These are phyloP conservation scores for Platyscapa corneri DNA, from an alignment of 1,140 invertebrate species.

Conservation along the genomic window DNA sequence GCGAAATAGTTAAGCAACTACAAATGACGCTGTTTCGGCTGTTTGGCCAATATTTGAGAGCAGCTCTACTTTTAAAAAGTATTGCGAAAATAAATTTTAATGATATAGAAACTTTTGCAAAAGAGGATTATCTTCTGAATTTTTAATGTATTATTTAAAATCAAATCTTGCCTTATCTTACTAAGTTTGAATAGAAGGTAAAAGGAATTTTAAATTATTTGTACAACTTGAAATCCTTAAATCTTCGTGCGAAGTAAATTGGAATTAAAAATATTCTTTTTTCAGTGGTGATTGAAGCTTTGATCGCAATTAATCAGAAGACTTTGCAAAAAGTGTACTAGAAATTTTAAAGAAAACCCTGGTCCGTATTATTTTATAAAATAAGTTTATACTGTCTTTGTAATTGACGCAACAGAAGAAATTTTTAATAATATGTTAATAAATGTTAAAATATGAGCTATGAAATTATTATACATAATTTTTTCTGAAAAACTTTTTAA, in stretches of 20 bases:
- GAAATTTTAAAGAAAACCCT: background rate
- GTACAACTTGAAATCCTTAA: background rate
- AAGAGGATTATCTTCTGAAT: slow-evolving; percentile 9
- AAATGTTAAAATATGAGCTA: no score
- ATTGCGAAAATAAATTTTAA: slow-evolving; percentile 35
- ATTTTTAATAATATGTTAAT: background rate
- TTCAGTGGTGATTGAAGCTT: background rate
- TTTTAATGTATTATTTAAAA: slow-evolving; percentile 26
- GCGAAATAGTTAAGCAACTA: background rate
- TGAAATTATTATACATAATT: no score
- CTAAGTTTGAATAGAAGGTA: background rate
- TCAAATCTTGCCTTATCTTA: background rate
- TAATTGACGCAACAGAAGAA: background rate
- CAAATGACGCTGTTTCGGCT: background rate
- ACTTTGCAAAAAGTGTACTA: background rate
- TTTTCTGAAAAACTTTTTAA: no score
- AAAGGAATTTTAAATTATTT: slow-evolving; percentile 24
- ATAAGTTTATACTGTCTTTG: background rate
- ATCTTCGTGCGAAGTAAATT: slow-evolving; percentile 1
- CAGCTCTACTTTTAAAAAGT: background rate
- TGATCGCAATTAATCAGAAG: background rate
- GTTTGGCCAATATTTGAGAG: background rate
- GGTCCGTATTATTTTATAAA: background rate
- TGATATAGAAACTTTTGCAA: background rate
- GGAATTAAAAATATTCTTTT: background rate